These are phyloP conservation scores for Hartigia nigra DNA, from an alignment of 2,888 invertebrate genomes.

Conservation along the genomic window DNA sequence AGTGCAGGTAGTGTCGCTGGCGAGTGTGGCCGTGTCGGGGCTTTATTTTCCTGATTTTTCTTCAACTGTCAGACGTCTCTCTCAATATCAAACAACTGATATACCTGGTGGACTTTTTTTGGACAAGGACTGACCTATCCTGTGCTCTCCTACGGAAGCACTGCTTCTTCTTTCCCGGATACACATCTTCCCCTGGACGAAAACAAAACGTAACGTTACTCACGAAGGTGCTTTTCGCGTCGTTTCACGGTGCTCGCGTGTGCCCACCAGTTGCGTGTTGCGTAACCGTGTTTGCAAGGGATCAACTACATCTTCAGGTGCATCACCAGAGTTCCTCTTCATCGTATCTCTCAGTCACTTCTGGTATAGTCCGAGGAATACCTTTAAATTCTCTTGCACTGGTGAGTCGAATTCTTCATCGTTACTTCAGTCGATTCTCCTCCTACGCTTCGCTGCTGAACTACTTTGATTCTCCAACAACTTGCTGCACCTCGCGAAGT, in stretches of 20 bases:
- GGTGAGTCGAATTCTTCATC: not conserved
- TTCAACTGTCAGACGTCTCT: conserved; percentile 32
- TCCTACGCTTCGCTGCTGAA: not conserved
- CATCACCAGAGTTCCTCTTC: not conserved
- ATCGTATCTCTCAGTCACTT: not conserved
- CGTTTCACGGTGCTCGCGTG: conserved; percentile 36
- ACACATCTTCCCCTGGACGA: conserved; percentile 11
- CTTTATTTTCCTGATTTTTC: conserved; percentile 40
- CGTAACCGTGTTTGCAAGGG: conserved; percentile 46
- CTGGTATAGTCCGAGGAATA: not conserved
- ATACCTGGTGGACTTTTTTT: not conserved
- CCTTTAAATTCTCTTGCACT: not conserved
- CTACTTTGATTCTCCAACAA: not conserved
- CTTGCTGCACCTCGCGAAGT: not conserved
- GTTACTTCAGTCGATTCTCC: not conserved
- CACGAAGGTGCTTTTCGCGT: conserved; percentile 14
- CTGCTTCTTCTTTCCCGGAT: not conserved
- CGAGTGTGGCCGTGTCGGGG: conserved; percentile 45
- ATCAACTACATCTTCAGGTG: not conserved
- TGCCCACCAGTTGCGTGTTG: conserved; percentile 62
- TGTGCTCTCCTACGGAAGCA: not conserved
- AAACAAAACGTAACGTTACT: conserved; percentile 19
- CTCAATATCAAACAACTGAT: not conserved
- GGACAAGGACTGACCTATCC: not conserved
- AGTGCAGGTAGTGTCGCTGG: conserved; percentile 49